Evolutionary conservation across 2,888 invertebrate genomes (phyloP), one percentile per base, ranked within the genome.

Genomic region (Melieria picta): DNA sequence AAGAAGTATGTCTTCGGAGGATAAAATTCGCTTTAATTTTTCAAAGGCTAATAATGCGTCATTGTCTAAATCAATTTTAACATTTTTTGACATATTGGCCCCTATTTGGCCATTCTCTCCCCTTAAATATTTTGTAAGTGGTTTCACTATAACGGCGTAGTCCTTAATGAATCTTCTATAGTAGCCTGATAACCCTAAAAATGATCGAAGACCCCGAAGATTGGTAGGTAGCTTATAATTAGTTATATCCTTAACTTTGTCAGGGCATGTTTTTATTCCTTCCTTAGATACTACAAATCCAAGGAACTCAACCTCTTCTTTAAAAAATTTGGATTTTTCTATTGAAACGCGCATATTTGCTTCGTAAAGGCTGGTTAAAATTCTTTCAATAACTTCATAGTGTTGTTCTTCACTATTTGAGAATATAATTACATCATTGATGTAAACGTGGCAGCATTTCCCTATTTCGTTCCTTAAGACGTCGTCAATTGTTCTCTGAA

Each of bases 401-500:
- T 71, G 71, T 13, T 60, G 16, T 10, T 60, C 60, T 43, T 11
- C 43, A 50, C 16, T 69, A 46, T 48, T 30, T 16, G 64, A 64
- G 11, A 69, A 71, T 42, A 71, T 52, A 4, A 65, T 71, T 13
- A 65, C 65, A 47, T 69, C 63, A 13, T 69, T 58, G 9, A 73
- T 56, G 46, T 70, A 67, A 56, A 72, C 66, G 30, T 72, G 58
- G 56, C 60, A 74, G 42, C 4, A 66, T 63, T 70, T 72, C 43
- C 69, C 72, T 30, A 74, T 74, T 46, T 67, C 48, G 9, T 72
- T 57, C 13, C 72, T 64, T 4, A 74, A 13, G 4, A 74, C 63
- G 50, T 71, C 72, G 52, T 74, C 72, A 13, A 71, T 68, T 13
- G 72, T 66, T 11, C 74, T 48, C 56, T 74, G n/a, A 69, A 74